Conservation (phyloP, 2,113 vertebrate genomes). For the Puma concolor region DNA sequence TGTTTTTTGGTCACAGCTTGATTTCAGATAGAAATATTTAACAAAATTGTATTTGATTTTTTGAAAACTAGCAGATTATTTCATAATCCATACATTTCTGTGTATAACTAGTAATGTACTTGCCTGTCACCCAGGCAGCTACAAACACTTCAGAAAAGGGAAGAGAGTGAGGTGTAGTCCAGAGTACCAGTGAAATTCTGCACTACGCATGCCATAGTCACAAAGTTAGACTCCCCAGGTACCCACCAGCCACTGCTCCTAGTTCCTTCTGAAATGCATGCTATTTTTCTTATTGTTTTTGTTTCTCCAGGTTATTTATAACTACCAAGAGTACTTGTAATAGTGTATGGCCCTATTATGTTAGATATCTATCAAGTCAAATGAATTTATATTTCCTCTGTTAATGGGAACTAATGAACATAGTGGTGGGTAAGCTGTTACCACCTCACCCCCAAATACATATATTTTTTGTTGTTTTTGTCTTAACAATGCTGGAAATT, state of each 20-base stretch:
- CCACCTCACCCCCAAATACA: neutral
- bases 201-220: accelerated
- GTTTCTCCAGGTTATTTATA: neutral
- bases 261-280: neutral
- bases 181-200: neutral
- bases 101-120: neutral
- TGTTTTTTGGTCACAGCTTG: neutral
- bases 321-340: neutral
- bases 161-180: neutral
- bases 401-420: neutral
- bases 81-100: neutral
- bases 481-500: neutral
- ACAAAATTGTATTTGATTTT: neutral
- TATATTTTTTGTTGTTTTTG: neutral
- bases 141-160: neutral
- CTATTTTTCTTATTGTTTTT: neutral
- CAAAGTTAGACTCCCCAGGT: neutral
- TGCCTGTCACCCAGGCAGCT: neutral
- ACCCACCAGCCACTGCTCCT: neutral
- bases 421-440: neutral
- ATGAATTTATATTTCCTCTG: neutral
- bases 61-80: neutral
- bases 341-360: neutral
- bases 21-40: neutral
- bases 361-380: neutral